Percentiles rank a stretch among this genome's conserved stretches.
Evolutionary conservation across 2,797 vertebrate species (phyloP).

Genomic region (Rhinella marina): DNA sequence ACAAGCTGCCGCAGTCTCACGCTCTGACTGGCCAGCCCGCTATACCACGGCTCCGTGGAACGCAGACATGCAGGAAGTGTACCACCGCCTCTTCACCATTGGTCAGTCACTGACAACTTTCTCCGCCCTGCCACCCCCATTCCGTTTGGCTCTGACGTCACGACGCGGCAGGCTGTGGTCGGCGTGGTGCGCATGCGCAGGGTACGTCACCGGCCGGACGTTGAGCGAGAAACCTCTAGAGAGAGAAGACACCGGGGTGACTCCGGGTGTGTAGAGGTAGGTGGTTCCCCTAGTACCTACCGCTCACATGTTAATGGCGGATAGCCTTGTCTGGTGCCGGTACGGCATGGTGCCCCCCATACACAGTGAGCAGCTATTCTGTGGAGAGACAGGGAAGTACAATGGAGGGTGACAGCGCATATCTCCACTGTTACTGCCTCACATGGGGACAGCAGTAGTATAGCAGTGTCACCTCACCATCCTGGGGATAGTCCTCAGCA

Average conservation of each 20-base stretch:
- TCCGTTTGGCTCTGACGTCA: constrained; percentile 29
- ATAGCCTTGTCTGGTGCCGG: not conserved
- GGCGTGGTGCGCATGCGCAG: constrained; percentile 18
- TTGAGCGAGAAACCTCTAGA: constrained; percentile 44
- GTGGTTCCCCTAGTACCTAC: not conserved
- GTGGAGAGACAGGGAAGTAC: not conserved
- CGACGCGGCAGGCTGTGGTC: constrained; percentile 30
- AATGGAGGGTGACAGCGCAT: constrained; percentile 9
- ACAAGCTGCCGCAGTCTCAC: too few species aligned
- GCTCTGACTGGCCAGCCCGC: too few species aligned
- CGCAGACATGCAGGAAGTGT: too few species aligned
- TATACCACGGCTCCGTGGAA: too few species aligned
- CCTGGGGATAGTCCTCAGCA: too few species aligned
- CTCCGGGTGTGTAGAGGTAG: constrained; percentile 1
- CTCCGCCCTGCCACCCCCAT: not conserved
- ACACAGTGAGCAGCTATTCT: not conserved
- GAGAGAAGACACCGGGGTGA: constrained; percentile 37
- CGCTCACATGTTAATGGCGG: too few species aligned
- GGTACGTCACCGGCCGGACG: constrained; percentile 54
- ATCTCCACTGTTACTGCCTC: too few species aligned
- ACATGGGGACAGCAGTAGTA: too few species aligned
- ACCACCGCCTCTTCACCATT: too few species aligned
- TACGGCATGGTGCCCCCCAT: not conserved
- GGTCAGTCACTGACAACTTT: too few species aligned
- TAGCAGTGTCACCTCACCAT: too few species aligned